Percentiles rank a stretch among this genome's conserved stretches.
These are phyloP conservation scores for Anomalospiza imberbis DNA, from an alignment of 2,797 vertebrate species.

Conservation along the genomic window DNA sequence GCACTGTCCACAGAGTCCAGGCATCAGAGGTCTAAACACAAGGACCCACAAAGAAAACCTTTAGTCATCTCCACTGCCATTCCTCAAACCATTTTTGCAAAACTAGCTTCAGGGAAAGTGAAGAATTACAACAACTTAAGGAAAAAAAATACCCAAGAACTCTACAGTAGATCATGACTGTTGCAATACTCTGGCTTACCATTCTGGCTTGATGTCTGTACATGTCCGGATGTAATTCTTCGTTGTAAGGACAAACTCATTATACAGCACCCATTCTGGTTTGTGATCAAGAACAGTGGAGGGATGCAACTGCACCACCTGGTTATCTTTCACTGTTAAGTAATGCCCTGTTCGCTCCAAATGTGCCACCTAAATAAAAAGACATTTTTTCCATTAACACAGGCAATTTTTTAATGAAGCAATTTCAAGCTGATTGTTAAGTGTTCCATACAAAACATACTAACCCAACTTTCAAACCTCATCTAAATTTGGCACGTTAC, in stretches of 20 bases:
- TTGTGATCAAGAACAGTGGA: conserved; percentile 98
- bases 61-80: fast-evolving
- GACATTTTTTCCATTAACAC: not conserved
- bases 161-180: not conserved
- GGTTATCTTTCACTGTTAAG: conserved; percentile 98
- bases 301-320: conserved; percentile 97
- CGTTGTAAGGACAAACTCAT: conserved; percentile 97
- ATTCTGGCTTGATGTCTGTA: conserved; percentile 97
- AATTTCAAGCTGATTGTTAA: not conserved
- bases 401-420: not conserved
- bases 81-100: not conserved
- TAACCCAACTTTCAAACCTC: not conserved
- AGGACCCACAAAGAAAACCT: not conserved
- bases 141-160: not conserved
- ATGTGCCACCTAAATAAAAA: conserved; percentile 87
- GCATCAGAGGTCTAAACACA: not conserved
- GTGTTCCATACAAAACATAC: not conserved
- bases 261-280: conserved; percentile 98
- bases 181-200: conserved; percentile 75
- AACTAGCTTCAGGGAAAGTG: not conserved
- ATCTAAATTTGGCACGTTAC: not conserved
- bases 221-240: conserved; percentile 99
- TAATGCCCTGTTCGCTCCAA: conserved; percentile 97
- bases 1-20: not conserved
- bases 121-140: not conserved